Conservation (phyloP, 2,113 vertebrate genomes). For the Coptodon rendalli region DNA sequence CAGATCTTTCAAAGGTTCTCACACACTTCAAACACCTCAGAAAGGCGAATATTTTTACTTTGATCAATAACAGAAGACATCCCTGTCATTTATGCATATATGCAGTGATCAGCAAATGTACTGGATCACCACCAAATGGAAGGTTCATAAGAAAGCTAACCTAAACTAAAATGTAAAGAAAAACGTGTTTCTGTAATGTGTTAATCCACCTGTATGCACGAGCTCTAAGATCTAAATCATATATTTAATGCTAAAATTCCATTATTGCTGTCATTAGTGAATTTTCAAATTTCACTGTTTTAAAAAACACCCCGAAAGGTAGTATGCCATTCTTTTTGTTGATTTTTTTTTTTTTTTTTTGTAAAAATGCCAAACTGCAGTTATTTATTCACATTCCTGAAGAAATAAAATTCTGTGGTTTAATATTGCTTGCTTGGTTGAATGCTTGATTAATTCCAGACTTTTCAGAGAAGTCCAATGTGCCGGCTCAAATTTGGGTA, state of each 20-base stretch:
- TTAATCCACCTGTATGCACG: not conserved
- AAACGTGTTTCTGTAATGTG: not conserved
- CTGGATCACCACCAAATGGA: not conserved
- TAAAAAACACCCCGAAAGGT: not conserved
- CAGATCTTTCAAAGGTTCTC: not conserved
- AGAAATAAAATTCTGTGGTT: rapidly evolving
- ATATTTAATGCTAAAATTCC: not conserved
- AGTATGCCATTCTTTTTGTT: not conserved
- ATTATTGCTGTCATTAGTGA: not conserved
- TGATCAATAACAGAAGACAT: not conserved
- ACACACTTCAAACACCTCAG: not conserved
- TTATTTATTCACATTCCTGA: not conserved
- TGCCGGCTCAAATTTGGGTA: not conserved
- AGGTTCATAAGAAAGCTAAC: not conserved
- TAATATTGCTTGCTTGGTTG: not conserved
- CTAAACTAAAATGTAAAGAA: rapidly evolving
- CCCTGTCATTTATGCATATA: not conserved
- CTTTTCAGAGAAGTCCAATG: not conserved
- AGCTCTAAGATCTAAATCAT: not conserved
- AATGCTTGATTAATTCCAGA: not conserved
- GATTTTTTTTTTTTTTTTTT: not conserved
- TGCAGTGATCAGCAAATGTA: not conserved
- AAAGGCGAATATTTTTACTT: not conserved
- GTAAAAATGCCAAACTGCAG: not conserved
- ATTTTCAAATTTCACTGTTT: not conserved